phyloP scores from a whole-genome alignment of 2,113 vertebrate species.

The Pterocles burchelli region DNA sequence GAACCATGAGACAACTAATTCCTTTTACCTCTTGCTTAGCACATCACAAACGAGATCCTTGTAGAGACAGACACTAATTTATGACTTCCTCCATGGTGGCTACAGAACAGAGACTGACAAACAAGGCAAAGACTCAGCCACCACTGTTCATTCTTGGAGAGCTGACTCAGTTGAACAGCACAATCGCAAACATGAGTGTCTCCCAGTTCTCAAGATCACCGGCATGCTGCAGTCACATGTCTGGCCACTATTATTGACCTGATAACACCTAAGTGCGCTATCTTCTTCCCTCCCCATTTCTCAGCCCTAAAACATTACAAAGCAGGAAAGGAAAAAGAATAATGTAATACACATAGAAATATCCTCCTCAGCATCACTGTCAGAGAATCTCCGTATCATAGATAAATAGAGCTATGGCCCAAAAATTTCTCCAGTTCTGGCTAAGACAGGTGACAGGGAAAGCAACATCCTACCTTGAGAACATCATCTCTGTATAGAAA shows the following conservation, averaged over 20 bases:
- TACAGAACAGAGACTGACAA: not conserved
- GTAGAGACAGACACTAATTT: not conserved
- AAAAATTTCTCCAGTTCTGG: not conserved
- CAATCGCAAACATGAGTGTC: rapidly evolving
- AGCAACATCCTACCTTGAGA: not conserved
- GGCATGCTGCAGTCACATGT: not conserved
- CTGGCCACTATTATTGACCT: not conserved
- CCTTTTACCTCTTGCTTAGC: not conserved
- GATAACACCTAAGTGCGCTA: rapidly evolving
- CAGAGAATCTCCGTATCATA: not conserved
- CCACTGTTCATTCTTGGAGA: not conserved
- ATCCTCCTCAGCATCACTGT: not conserved
- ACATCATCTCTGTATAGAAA: not conserved
- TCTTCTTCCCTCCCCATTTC: not conserved
- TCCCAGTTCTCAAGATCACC: not conserved
- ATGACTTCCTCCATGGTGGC: rapidly evolving
- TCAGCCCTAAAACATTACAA: not conserved
- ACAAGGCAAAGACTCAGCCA: not conserved
- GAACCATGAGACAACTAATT: not conserved
- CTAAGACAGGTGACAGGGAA: not conserved
- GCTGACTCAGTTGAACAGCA: not conserved
- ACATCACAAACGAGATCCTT: not conserved
- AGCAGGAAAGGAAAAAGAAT: not conserved
- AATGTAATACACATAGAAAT: not conserved
- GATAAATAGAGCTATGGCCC: not conserved